Evolutionary conservation across 2,797 vertebrate species (phyloP).

Genomic region (Kryptolebias ocellatus): DNA sequence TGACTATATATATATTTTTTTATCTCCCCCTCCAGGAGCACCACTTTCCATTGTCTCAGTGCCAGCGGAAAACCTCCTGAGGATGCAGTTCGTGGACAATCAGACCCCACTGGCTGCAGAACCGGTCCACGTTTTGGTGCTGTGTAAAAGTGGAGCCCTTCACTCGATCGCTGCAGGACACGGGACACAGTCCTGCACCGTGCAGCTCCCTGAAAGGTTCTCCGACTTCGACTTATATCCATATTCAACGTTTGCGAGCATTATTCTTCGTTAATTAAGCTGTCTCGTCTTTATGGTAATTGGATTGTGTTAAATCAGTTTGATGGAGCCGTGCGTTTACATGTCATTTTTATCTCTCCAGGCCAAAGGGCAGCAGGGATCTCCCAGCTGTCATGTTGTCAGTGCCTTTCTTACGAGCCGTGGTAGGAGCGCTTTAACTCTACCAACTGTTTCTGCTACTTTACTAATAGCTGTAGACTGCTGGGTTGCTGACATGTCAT

Average conservation of each 20-base stretch:
- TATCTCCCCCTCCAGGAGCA: slow-evolving; percentile 46
- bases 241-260: neutral
- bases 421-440: slow-evolving; percentile 50
- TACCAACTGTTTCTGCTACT: too few relatives aligned
- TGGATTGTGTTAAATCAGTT: neutral
- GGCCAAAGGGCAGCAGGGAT: slow-evolving; percentile 51
- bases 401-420: slow-evolving; percentile 59
- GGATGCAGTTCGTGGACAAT: slow-evolving; percentile 80
- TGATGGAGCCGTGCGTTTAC: neutral
- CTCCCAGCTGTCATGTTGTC: slow-evolving; percentile 33
- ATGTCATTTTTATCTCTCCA: slow-evolving; percentile 14
- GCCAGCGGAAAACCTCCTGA: slow-evolving; percentile 48
- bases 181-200: slow-evolving; percentile 42
- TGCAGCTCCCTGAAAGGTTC: slow-evolving; percentile 79
- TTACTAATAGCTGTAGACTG: neutral
- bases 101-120: slow-evolving; percentile 35
- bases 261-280: neutral
- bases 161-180: slow-evolving; percentile 70
- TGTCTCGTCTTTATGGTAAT: neutral
- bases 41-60: slow-evolving; percentile 52
- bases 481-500: neutral
- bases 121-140: slow-evolving; percentile 73
- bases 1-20: neutral
- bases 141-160: slow-evolving; percentile 80
- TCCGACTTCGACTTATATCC: neutral